Evolutionary conservation across 2,113 vertebrate genomes (phyloP).

Genomic region (Scalopus aquaticus): DNA sequence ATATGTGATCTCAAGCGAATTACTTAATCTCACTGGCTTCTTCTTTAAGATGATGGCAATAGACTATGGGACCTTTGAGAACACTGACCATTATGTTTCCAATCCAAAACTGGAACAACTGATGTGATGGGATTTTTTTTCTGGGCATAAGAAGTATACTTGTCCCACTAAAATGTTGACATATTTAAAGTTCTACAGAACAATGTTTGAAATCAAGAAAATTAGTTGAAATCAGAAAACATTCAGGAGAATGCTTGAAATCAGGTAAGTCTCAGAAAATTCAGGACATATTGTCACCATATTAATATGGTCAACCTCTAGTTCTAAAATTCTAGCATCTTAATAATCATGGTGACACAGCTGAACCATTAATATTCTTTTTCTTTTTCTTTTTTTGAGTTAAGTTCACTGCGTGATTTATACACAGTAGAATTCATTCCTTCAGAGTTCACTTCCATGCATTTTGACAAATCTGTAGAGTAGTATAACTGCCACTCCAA

Average conservation of each 20-base stretch:
- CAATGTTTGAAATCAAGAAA: not conserved
- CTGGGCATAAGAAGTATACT: not conserved
- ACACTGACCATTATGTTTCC: not conserved
- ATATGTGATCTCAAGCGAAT: constrained; percentile 35
- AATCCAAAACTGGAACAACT: not conserved
- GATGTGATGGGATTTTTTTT: not conserved
- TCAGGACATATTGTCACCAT: not conserved
- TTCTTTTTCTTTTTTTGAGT: not conserved
- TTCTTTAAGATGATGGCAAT: constrained; percentile 51
- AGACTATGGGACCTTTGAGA: not conserved
- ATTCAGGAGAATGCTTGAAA: not conserved
- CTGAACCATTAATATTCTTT: too few relatives aligned
- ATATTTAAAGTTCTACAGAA: not conserved
- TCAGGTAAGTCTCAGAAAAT: constrained; percentile 31
- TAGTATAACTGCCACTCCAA: not conserved
- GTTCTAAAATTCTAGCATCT: not conserved
- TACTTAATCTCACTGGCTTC: not conserved
- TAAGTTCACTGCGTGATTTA: not conserved
- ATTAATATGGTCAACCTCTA: not conserved
- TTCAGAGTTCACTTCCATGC: not conserved
- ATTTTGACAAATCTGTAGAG: too few relatives aligned
- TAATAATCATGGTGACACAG: not conserved
- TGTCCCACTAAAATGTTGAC: not conserved
- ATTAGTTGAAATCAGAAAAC: not conserved
- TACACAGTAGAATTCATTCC: not conserved